Evolutionary conservation across 2,797 vertebrate species (phyloP).

Genomic region (Diglossa cyanea): DNA sequence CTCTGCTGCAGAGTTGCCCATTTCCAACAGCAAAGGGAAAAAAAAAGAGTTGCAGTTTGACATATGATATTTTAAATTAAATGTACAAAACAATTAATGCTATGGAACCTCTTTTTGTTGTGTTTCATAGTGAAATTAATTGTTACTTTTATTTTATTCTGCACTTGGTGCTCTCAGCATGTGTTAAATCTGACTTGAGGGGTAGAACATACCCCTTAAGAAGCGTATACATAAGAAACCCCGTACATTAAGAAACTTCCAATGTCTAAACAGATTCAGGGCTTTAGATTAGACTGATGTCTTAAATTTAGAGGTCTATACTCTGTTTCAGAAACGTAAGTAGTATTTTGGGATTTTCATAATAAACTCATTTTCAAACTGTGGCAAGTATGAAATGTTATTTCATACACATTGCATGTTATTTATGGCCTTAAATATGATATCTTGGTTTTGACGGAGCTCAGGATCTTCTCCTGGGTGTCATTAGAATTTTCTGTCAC

Average conservation of each 20-base stretch:
- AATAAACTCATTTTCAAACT: background rate
- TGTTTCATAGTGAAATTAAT: background rate
- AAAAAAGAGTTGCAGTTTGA: background rate
- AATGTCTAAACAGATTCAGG: background rate
- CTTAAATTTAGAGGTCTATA: background rate
- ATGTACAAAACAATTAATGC: background rate
- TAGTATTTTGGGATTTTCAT: background rate
- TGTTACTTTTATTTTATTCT: background rate
- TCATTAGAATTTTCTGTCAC: background rate
- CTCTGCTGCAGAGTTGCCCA: background rate
- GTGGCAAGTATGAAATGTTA: background rate
- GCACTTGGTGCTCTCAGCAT: background rate
- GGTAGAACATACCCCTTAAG: background rate
- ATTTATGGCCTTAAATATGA: background rate
- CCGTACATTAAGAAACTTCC: background rate
- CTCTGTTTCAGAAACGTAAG: background rate
- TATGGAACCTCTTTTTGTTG: background rate
- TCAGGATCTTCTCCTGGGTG: background rate
- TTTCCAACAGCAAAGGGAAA: background rate
- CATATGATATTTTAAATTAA: background rate
- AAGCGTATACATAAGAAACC: background rate
- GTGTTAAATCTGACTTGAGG: background rate
- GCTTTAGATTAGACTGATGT: background rate
- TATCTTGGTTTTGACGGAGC: background rate
- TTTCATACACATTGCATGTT: background rate